Evolutionary conservation across 1,140 invertebrate species (phyloP), one percentile per base, ranked within the genome.

Genomic region (Drosophila rhopaloa): DNA sequence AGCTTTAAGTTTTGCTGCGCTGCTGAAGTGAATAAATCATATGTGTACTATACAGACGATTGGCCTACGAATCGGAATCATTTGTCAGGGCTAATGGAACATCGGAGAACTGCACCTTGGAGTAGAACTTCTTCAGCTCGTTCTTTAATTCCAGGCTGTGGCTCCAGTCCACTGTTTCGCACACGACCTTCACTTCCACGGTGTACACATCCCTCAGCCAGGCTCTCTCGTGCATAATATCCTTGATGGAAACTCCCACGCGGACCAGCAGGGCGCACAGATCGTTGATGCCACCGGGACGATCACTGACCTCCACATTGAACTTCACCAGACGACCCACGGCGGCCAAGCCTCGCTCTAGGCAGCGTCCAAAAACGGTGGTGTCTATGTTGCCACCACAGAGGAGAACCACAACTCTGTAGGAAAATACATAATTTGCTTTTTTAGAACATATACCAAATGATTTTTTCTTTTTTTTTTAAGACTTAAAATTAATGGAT

Each of bases 381-480:
- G 97, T 97, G 85, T 98, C 97, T 56, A 99, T 98, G 93, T 99
- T 99, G 27, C 98, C 98, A 2, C 98, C 98, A 90, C 96, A 97
- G 0, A 98, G 91, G 35, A 96, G 94, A 32, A 97, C 93, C 1
- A 97, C 97, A 9, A 98, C 96, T 85, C 91, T 92, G 41, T n/a
- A 37, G 8, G 35, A 7, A 10, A 14, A 38, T 38, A 5, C 0
- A 16, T 4, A 40, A 37, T 19, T 19, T 8, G 0, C 1, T 24
- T 19, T 19, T 38, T 8, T 11, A 4, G 14, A 14, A 27, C 7
- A 4, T 46, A 10, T n/a, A n/a, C 10, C 10, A 5, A 46, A 56
- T 19, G 3, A 1, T 14, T 0, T 9, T 4, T n/a, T n/a, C n/a
- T n/a, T n/a, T n/a, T n/a, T n/a, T n/a, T n/a, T n/a, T n/a, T n/a